Percentiles rank a stretch among this genome's conserved stretches.
Evolutionary conservation across 2,113 vertebrate species (phyloP).

Genomic region (Phasianus colchicus): DNA sequence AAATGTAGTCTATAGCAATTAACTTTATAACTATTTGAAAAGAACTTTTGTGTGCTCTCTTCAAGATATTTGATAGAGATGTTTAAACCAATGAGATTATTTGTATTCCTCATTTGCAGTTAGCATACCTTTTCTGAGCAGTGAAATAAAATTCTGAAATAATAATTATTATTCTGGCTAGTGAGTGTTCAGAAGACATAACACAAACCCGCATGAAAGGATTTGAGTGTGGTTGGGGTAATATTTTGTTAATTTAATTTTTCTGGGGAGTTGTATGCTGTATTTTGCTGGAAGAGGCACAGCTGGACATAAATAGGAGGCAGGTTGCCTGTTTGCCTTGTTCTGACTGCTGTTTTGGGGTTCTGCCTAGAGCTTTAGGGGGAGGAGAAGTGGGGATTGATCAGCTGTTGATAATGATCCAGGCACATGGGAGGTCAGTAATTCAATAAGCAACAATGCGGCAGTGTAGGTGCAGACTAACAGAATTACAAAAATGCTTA

Average conservation of each 20-base stretch:
- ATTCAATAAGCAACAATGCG: not conserved
- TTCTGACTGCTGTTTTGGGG: not conserved
- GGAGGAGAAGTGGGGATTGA: not conserved
- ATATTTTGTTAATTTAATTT: not conserved
- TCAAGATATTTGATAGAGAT: not conserved
- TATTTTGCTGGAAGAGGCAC: not conserved
- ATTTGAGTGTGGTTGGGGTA: not conserved
- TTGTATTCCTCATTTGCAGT: not conserved
- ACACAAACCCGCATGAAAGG: not conserved
- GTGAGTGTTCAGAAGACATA: not conserved
- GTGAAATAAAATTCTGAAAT: not conserved
- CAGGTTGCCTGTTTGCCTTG: not conserved
- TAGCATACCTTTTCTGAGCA: not conserved
- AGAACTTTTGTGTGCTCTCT: not conserved
- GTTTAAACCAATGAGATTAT: not conserved
- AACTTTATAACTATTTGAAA: not conserved
- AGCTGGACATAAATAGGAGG: not conserved
- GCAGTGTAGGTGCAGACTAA: not conserved
- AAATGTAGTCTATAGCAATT: not conserved
- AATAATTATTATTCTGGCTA: not conserved
- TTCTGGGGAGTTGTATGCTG: not conserved
- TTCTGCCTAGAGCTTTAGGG: not conserved
- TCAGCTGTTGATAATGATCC: not conserved
- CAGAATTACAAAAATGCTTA: not conserved
- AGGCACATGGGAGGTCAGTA: not conserved